phyloP scores from a whole-genome alignment of 1,140 invertebrate species.

The silkworm (Bombyx mori) region ASM3026992v2 NC_085108.1:290001-290500 shows the following conservation, averaged over 20 bases:
- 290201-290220: too few species aligned
- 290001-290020: too few species aligned
- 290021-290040: too few species aligned
- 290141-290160: too few species aligned
- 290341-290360: constrained; percentile 59
- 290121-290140: too few species aligned
- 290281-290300: constrained; percentile 52
- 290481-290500: constrained; percentile 40
- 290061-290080: too few species aligned
- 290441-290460: constrained; percentile 55
- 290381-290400: constrained; percentile 17
- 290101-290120: too few species aligned
- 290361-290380: constrained; percentile 42
- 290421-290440: constrained; percentile 43
- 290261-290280: constrained; percentile 45
- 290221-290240: neutral
- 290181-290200: too few species aligned
- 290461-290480: constrained; percentile 43
- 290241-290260: constrained; percentile 63
- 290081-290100: too few species aligned
- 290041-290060: too few species aligned
- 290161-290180: too few species aligned
- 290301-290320: constrained; percentile 48
- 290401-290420: constrained; percentile 33
- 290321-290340: constrained; percentile 53